Base-by-base conservation (phyloP, 35 echinoderm and acorn worm genomes). In the Eucidaris tribuloides region DNA sequence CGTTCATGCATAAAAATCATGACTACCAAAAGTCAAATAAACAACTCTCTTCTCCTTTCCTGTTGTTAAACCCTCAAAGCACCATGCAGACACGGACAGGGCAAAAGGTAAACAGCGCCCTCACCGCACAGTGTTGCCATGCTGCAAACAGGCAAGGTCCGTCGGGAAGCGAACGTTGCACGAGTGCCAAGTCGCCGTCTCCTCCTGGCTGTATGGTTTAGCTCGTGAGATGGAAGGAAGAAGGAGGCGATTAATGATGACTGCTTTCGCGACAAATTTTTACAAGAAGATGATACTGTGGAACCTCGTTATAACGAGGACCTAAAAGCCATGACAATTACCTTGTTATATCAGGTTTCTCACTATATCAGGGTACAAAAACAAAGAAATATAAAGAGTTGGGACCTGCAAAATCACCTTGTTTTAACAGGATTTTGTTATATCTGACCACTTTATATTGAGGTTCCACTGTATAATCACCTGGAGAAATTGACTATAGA, bases 11-110 rank as follows among this genome's bases (percentile, higher is more conserved):
- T 14, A 55, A 55, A 55, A 14, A 22, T 14, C 22, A 13, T 14
- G 50, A 55, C 13, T 55, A 55, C 22, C 22, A 14, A 14, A 55
- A 55, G 13, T 13, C 11, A 55, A 22, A 14, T 55, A 55, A 13
- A 14, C 50, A 13, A 13, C 13, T 22, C 50, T 55, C 50, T 7
- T 20, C 70, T 33, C 19, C 5, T 35, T 31, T 71, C 65, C 20
- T 29, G 3, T 0, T 66, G 18, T 35, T 18, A 32, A 24, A 4
- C 66, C 9, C 66, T 6, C 63, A 41, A 11, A 93, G 90, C 87
- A 89, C 87, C 61, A 97, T 99, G 86, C 90, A 99, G 57, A 93
- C 82, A 93, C 91, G 14, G 96, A 99, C n/a, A 65, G 90, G 96
- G 96, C 4, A 89, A 92, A 62, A 99, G 89, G 58, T 99, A 22